Evolutionary conservation across 2,113 vertebrate species (phyloP).

Genomic region (Odocoileus virginianus): DNA sequence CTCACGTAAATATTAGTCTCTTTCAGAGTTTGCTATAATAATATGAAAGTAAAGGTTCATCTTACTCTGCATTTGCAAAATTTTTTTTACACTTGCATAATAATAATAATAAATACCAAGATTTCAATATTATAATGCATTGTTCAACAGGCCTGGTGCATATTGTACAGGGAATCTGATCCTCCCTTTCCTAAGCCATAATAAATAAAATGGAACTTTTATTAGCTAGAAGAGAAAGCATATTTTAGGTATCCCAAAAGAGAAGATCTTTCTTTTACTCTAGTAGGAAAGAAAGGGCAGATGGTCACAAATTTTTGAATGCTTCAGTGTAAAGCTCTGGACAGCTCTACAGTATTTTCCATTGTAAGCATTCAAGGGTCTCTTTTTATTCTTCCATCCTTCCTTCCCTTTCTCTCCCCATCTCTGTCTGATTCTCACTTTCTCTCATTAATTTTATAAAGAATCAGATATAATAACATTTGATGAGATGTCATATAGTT

Average conservation of each 20-base stretch:
- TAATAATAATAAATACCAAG: background rate
- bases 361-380: background rate
- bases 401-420: fast-evolving
- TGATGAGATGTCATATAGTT: background rate
- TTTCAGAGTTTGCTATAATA: background rate
- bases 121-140: background rate
- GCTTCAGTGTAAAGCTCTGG: background rate
- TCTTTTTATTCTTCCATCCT: background rate
- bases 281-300: background rate
- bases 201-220: background rate
- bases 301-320: background rate
- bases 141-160: background rate
- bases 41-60: background rate
- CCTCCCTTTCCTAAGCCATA: background rate
- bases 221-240: background rate
- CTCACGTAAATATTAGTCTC: background rate
- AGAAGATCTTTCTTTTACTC: background rate
- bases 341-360: background rate
- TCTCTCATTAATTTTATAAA: background rate
- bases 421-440: background rate
- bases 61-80: background rate
- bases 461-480: background rate
- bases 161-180: background rate
- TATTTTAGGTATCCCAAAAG: background rate
- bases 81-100: background rate